Evolutionary conservation across 2,113 vertebrate genomes (phyloP), one percentile per base, ranked within the genome.

Genomic region (Perca fluviatilis): DNA sequence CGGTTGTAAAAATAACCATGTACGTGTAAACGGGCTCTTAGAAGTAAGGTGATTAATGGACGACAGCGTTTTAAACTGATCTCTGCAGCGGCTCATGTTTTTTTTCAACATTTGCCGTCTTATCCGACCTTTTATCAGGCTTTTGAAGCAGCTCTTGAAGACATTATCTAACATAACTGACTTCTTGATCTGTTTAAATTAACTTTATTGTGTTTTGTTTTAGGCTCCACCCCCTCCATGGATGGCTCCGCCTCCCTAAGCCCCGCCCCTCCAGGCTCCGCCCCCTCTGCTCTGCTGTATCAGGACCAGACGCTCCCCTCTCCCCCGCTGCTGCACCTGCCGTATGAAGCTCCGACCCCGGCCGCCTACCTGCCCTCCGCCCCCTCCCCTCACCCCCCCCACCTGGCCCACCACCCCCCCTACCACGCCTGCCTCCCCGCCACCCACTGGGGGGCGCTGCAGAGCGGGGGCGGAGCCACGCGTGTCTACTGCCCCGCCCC

Each of bases 361-460:
- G 70, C 94, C 82, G 0, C 96, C 93, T 93, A 90, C 94, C 19
- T 93, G 12, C 83, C 97, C 91, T 89, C 98, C 90, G 91, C 96
- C 95, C 46, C 91, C 5, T 57, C 70, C 1, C 70, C 54, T 19
- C 85, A 86, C 51, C 91, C 80, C 0, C 0, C 73, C 92, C 91
- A 85, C 49, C 79, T 86, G 10, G 3, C 86, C 10, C 87, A 90
- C 40, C 87, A 91, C 68, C 90, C 95, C 36, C 90, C 95, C 46
- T 98, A 96, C 81, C 96, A 97, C 62, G 83, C 97, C 3, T 96
- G 94, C 57, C 75, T 96, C n/a, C 94, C 96, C 91, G 53, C 90
- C 91, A 27, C 95, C 95, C 82, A 94, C 96, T 89, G 93, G 93
- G 91, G 88, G 87, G 92, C 81, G 82, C 95, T 87, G 1, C 66